Evolutionary conservation across 2,888 invertebrate genomes (phyloP), one percentile per base, ranked within the genome.

Genomic region (Drosophila greeni): DNA sequence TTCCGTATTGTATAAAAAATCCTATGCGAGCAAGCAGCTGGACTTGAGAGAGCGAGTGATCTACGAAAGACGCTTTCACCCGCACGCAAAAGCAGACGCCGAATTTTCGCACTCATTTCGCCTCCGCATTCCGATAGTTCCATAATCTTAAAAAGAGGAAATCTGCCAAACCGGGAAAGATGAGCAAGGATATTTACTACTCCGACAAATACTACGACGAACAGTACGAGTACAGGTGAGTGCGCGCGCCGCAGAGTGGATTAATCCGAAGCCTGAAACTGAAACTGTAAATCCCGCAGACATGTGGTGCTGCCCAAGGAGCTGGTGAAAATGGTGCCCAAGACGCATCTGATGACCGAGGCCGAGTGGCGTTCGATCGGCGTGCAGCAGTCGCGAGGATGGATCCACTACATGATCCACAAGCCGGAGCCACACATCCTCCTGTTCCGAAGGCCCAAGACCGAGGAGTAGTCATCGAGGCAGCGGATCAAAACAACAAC

Each of bases 351-450:
- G 68, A 97, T 98, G 97, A 91, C 95, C 0, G 98, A 98, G 89
- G 90, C 92, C 47, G 98, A 98, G 90, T 98, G 98, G 98, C 92
- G 98, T 84, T 91, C 93, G 59, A 94, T 98, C 71, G 98, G 98
- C 1, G 97, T 98, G 0, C 97, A 97, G 88, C 98, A 98, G 88
- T 97, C 97, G 83, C 95, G 95, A 81, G 98, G 98, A 52, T 98
- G 98, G 98, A 92, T 96, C 14, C 98, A 98, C 89, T 98, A 98
- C 83, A 97, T 98, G 97, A 94, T 94, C 73, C 98, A 98, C 89
- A 92, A 95, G 84, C 98, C 98, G 86, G 97, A 97, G 87, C 97
- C 97, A 14, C 97, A 97, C 83, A 95, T 97, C 86, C 89, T 97
- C 73, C 91, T 97, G 55, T 97, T 97, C 90, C 92, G 93, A 88